Base-by-base conservation (phyloP, 1,140 invertebrate species). In the Proales similis region DNA sequence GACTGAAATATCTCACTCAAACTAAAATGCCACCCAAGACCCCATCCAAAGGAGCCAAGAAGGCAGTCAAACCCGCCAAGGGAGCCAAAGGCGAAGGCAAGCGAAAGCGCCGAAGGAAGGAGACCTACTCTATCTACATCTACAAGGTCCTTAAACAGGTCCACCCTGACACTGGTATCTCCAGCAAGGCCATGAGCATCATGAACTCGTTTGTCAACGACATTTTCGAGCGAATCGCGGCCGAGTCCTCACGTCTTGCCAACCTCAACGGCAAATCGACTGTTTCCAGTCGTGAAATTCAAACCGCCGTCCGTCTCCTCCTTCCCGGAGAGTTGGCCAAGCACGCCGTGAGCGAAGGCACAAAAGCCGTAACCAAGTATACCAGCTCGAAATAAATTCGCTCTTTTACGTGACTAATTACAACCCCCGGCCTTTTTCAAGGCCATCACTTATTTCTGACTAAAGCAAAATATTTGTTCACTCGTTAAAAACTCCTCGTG, bases 101-200 rank as follows among this genome's bases (percentile, higher is more conserved):
- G 43, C 29, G 30, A 20, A 24, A 20, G 17, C 42, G 42, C 9
- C 36, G 42, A 26, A 48, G 65, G 27, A 65, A 82, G 76, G 80
- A 85, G 68, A 81, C 77, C 62, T 86, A 84, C 76, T 79, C 79
- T 17, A 82, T 83, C 51, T 85, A 85, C 72, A 78, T 84, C 17
- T 83, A 82, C 72, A 85, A 84, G 67, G 77, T 86, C n/a, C 67
- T 86, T 68, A 83, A 84, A 66, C 82, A 84, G 69, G 83, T 84
- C 74, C 84, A 84, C 69, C 82, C 82, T 2, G 79, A 82, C 67
- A 84, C 81, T 62, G 82, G 83, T 33, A 81, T 85, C 36, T 83
- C 81, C 19, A 68, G 66, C 66, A 73, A 72, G 48, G 72, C 71
- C 32, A 74, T 74, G 72, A 69, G 67, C 14, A 71, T 72, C 51